Base-by-base conservation (phyloP, 2,888 invertebrate genomes). In the Cryptocheilus praepositus region DNA sequence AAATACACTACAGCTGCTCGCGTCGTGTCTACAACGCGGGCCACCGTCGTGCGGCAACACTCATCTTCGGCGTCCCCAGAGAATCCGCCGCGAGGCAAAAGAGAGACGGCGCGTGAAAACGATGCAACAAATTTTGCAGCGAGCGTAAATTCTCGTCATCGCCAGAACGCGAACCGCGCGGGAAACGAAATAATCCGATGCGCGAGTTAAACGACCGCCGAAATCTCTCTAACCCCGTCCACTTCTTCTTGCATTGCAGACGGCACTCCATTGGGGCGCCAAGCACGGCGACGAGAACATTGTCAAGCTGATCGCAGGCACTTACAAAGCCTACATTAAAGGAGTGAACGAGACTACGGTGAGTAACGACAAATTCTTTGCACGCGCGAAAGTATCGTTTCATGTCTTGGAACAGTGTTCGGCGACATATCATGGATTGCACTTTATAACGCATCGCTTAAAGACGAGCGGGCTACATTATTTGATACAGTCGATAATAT, bases 201-300 rank as follows among this genome's bases (percentile, higher is more conserved):
- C 25, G 21, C 51, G 62, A 64, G 64, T 74, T 67, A 61, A 68
- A 59, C 51, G 62, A 44, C 46, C 62, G 45, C 22, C 49, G 52
- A 52, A 16, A 46, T 55, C 67, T 49, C 68, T 67, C 60, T 53
- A 28, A 58, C 45, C 22, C 16, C 51, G 59, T 44, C 51, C 45
- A 57, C 57, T 19, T 53, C 63, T 52, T n/a, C 19, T 19, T 51
- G 81, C 82, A 69, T 92, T 92, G 67, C 91, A 98, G 97, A 98
- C 96, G 76, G 98, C 97, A 60, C 91, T 98, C 83, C 98, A 98
- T 89, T 98, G 98, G 98, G 98, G 96, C 70, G 96, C 97, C 73
- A 98, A 98, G 89, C 95, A 96, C 83, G 98, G 98, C 2, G 95
- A 97, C 86, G 93, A 94, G 86, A 95, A 98, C 86, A 93, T 98